Base-by-base conservation (phyloP, 2,888 invertebrate species). In the Lymantria dispar region DNA sequence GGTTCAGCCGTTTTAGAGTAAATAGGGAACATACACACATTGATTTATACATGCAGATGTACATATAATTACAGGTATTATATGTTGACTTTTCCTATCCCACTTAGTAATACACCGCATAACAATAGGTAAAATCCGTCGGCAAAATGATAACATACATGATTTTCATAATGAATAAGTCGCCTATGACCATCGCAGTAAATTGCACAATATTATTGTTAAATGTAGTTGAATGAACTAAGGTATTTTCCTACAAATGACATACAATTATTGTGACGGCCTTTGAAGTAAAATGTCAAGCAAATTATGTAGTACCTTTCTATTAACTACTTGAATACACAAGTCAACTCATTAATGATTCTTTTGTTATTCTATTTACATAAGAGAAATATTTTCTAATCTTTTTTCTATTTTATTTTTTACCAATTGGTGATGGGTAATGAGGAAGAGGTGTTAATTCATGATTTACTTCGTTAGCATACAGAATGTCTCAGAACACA, bases 211-310 rank as follows among this genome's bases (percentile, higher is more conserved):
- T 52, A 68, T 68, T 71, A 70, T 45, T 29, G 51, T 44, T 54
- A 61, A 60, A 52, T 47, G 47, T 46, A 48, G 50, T 49, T 51
- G 67, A 69, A 73, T 60, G 22, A 54, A 56, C 52, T 55, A 56
- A 44, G 47, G 50, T 49, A n/a, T 55, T 64, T 62, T 64, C 60
- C 65, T 60, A 58, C 66, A 75, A 80, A 85, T 78, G 70, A 78
- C 76, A 72, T 68, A 64, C 78, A 80, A 83, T 83, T 74, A 81
- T 74, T 69, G 69, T 64, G 54, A 64, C 74, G 74, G 70, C 81
- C 74, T 80, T 79, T 70, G 66, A 76, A 77, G 74, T 67, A 75
- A 68, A 87, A 86, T 84, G 80, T 78, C 80, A 80, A 69, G 76
- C 54, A 78, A 83, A 80, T 85, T 78, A 69, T 73, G 56, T 62